Percentiles rank a stretch among this genome's conserved stretches.
Conservation (phyloP, 92 coral and sea anemone genomes). For the Pocillopora grandis region DNA sequence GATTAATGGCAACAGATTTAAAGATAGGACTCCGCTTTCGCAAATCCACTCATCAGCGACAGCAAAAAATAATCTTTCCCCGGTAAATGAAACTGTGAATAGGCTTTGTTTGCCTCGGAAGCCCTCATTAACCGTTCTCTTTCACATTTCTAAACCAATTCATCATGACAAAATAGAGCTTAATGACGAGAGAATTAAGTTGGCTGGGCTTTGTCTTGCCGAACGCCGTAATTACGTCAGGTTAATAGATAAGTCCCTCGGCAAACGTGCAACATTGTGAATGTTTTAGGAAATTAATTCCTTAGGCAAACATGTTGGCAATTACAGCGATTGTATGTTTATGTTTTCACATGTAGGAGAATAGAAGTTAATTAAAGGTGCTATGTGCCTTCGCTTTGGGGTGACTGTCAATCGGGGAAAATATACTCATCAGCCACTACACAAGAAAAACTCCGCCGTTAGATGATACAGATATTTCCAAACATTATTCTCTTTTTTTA, state of each 20-base stretch:
- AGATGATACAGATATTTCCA: background rate
- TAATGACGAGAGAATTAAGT: conserved; percentile 61
- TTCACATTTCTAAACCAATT: conserved; percentile 47
- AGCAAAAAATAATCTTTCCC: conserved; percentile 19
- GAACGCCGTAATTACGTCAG: conserved; percentile 40
- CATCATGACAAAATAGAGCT: conserved; percentile 56
- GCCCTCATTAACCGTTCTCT: conserved; percentile 60
- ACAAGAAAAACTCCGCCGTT: background rate
- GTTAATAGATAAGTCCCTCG: conserved; percentile 1
- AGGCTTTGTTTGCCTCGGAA: conserved; percentile 53
- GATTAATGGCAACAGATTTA: background rate
- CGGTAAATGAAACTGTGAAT: conserved; percentile 59
- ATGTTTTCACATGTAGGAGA: conserved; percentile 2
- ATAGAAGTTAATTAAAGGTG: conserved; percentile 48
- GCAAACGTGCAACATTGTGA: conserved; percentile 21
- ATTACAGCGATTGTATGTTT: conserved; percentile 1
- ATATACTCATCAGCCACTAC: conserved; percentile 8
- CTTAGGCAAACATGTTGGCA: conserved; percentile 5
- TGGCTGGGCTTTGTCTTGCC: conserved; percentile 40
- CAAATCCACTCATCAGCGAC: conserved; percentile 7
- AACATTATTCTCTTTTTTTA: background rate
- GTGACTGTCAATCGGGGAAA: conserved; percentile 22
- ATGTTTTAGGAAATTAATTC: conserved; percentile 18
- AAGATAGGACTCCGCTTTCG: background rate
- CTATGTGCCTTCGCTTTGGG: conserved; percentile 9